phyloP scores from a whole-genome alignment of 2,113 vertebrate genomes.

The Ptychochromis oligacanthus region DNA sequence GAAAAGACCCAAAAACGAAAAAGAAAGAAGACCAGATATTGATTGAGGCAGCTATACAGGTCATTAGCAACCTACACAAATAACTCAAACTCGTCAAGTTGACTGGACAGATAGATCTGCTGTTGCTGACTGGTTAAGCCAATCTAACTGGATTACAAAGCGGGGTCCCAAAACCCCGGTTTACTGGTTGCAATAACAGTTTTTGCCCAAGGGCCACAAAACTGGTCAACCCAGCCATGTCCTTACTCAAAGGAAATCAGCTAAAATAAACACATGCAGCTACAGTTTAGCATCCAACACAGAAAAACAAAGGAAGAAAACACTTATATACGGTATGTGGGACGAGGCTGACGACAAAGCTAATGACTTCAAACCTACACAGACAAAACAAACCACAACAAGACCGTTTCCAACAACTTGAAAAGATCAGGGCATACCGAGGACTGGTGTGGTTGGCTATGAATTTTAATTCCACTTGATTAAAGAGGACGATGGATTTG shows the following conservation, averaged over 20 bases:
- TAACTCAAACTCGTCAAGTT: no score
- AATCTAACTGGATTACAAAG: not conserved
- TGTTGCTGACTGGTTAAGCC: not conserved
- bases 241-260: not conserved
- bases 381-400: not conserved
- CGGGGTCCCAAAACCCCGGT: not conserved
- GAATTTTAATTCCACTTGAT: not conserved
- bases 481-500: not conserved
- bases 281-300: not conserved
- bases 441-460: not conserved
- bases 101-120: no score
- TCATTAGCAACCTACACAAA: no score
- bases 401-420: not conserved
- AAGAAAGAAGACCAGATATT: no score
- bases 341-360: not conserved
- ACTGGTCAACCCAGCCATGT: not conserved
- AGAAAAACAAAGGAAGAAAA: constrained; percentile 1
- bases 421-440: not conserved
- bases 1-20: not conserved
- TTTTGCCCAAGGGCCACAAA: not conserved
- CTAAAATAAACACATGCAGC: not conserved
- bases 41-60: no score
- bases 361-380: not conserved
- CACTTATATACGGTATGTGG: not conserved
- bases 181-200: not conserved